Evolutionary conservation across 2,888 invertebrate species (phyloP), one percentile per base, ranked within the genome.

Genomic region (Rutpela maculata): DNA sequence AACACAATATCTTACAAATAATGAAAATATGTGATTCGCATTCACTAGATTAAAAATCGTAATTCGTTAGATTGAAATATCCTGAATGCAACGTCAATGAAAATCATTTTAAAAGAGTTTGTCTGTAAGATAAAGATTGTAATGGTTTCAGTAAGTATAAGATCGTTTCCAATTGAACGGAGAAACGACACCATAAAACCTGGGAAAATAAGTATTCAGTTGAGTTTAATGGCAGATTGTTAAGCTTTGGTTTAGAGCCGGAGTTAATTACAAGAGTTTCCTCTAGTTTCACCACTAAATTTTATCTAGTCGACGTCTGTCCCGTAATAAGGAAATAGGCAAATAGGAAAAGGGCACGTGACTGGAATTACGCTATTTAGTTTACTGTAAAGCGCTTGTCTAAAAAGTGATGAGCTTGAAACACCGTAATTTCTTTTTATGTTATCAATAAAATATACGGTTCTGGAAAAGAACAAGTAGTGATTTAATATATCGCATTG

Each of bases 221-320:
- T 83, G 85, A 85, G 84, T 85, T 85, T 85, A 84, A 85, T 84
- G 82, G 84, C 69, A 76, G 83, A 85, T 84, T 85, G 84, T 85
- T 85, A 84, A 84, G 86, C 85, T 85, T 84, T 84, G 84, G 83
- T 86, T 86, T 84, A 83, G 81, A 84, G 80, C 80, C 74, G 68
- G 74, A 82, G 82, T 84, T 84, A 84, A 84, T 85, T 83, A 83
- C 81, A 78, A 81, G 81, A 81, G 81, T 78, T 82, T 81, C 81
- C 78, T 78, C 73, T 59, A 76, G 70, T 74, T 76, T 69, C 78
- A 72, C 74, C 73, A 77, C 72, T 82, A 82, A 82, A 82, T 83
- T 84, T 81, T 81, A 81, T 81, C 80, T 76, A 77, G 75, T 79
- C 76, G 71, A 78, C 71, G 72, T 55, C 18, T 26, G 60, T 17